phyloP scores from a whole-genome alignment of 2,113 vertebrate species.

The Ploceus nigricollis region DNA sequence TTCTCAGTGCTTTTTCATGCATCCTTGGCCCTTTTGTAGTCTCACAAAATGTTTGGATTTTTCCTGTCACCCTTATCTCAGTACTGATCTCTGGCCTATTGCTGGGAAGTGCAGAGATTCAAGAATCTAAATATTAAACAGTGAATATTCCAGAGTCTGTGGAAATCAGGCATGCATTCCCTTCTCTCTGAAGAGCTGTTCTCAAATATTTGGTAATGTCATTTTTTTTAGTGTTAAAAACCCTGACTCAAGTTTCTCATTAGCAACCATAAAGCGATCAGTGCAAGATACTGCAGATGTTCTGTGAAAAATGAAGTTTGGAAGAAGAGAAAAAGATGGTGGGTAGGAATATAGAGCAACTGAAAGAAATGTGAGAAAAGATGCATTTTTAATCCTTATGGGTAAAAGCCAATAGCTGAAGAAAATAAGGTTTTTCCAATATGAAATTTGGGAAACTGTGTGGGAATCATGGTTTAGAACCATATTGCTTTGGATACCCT shows the following conservation, averaged over 20 bases:
- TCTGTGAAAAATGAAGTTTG: constrained; percentile 48
- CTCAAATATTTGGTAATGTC: constrained; percentile 31
- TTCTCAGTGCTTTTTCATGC: not conserved
- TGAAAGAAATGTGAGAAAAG: constrained; percentile 21
- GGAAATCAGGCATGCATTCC: not conserved
- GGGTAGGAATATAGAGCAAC: not conserved
- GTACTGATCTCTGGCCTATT: not conserved
- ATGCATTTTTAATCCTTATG: constrained; percentile 1
- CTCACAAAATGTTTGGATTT: not conserved
- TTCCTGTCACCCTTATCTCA: not conserved
- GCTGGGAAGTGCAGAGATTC: not conserved
- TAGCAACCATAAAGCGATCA: constrained; percentile 6
- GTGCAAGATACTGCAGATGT: constrained; percentile 45
- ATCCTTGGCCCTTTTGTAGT: not conserved
- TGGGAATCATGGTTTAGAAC: not conserved
- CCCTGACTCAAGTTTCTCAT: constrained; percentile 10
- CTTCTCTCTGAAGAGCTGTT: constrained; percentile 2
- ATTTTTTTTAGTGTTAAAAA: constrained; percentile 15
- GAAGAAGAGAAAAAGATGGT: constrained; percentile 11
- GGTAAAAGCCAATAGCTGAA: constrained; percentile 9
- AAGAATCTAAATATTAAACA: not conserved
- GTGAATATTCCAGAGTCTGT: not conserved
- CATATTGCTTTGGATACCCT: constrained; percentile 16
- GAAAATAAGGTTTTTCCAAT: not conserved
- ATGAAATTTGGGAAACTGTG: constrained; percentile 4